Conservation (phyloP, 2,888 invertebrate genomes). For the Aradus depressus region DNA sequence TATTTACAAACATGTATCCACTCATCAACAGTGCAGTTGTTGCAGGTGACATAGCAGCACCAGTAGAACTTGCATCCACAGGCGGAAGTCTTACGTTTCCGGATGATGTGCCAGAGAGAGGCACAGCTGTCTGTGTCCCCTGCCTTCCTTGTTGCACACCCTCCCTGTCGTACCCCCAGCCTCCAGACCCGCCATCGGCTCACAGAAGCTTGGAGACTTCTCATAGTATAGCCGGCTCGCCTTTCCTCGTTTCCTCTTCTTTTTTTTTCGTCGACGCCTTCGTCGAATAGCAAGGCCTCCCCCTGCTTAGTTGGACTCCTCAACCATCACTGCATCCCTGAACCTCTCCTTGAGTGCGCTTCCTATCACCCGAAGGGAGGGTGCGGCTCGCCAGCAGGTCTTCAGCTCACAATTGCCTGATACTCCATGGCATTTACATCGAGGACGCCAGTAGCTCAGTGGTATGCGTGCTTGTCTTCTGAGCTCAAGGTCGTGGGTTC, state of each 20-base stretch:
- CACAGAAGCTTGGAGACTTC: constrained; percentile 78
- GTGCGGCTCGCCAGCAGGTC: constrained; percentile 91
- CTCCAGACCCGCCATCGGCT: constrained; percentile 49
- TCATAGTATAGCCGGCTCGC: constrained; percentile 35
- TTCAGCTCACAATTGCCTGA: constrained; percentile 92
- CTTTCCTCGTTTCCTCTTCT: constrained; percentile 28
- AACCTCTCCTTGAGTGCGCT: constrained; percentile 68
- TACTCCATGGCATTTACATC: constrained; percentile 94
- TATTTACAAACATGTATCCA: constrained; percentile 90
- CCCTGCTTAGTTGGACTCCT: constrained; percentile 56
- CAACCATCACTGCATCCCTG: constrained; percentile 53
- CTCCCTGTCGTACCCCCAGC: constrained; percentile 63
- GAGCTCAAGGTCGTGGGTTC: too few species aligned
- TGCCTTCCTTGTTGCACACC: constrained; percentile 72
- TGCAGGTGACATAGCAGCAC: constrained; percentile 87
- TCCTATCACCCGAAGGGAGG: constrained; percentile 76
- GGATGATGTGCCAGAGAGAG: constrained; percentile 65
- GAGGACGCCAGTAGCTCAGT: too few species aligned
- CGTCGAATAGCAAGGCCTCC: constrained; percentile 30
- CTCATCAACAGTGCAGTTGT: constrained; percentile 73
- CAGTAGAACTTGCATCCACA: constrained; percentile 88
- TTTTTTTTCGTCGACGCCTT: constrained; percentile 26
- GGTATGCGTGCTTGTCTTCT: too few species aligned
- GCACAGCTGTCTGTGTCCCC: constrained; percentile 59
- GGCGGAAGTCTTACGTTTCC: constrained; percentile 61